phyloP scores from a whole-genome alignment of 1,140 invertebrate species.

The Meloidogyne exigua region DNA sequence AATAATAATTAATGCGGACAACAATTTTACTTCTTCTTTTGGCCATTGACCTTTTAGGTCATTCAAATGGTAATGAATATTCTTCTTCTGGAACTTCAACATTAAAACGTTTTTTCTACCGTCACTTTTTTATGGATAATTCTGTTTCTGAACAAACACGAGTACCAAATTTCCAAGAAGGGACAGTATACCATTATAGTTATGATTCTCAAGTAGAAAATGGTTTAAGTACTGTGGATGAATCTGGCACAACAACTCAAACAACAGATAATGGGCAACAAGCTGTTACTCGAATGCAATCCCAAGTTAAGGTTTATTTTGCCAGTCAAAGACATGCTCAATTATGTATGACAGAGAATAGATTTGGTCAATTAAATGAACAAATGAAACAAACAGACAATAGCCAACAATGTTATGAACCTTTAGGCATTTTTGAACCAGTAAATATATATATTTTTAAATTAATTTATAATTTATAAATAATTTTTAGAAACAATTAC shows the following conservation, averaged over 20 bases:
- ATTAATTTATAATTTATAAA: not conserved
- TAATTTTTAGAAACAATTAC: slow-evolving; percentile 23
- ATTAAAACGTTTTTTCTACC: not conserved
- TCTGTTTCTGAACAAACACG: not conserved
- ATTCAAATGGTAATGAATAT: not conserved
- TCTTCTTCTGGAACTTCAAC: not conserved
- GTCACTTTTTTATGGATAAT: not conserved
- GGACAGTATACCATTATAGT: slow-evolving; percentile 24
- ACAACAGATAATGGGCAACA: slow-evolving; percentile 26
- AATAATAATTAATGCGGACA: not conserved
- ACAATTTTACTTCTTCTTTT: not conserved
- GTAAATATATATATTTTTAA: not conserved
- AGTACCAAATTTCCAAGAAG: slow-evolving; percentile 36
- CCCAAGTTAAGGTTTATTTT: slow-evolving; percentile 33
- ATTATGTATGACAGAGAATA: slow-evolving; percentile 24
- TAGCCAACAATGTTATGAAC: slow-evolving; percentile 26
- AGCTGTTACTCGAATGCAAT: slow-evolving; percentile 37
- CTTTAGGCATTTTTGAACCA: slow-evolving; percentile 30
- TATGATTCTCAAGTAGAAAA: slow-evolving; percentile 35
- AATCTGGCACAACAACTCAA: not conserved
- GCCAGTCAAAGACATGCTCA: slow-evolving; percentile 23
- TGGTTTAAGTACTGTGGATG: slow-evolving; percentile 10
- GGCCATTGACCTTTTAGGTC: not conserved
- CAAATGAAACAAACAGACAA: slow-evolving; percentile 23
- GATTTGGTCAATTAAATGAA: slow-evolving; percentile 35